Evolutionary conservation across 2,113 vertebrate species (phyloP), one percentile per base, ranked within the genome.

Genomic region (Scophthalmus maximus): DNA sequence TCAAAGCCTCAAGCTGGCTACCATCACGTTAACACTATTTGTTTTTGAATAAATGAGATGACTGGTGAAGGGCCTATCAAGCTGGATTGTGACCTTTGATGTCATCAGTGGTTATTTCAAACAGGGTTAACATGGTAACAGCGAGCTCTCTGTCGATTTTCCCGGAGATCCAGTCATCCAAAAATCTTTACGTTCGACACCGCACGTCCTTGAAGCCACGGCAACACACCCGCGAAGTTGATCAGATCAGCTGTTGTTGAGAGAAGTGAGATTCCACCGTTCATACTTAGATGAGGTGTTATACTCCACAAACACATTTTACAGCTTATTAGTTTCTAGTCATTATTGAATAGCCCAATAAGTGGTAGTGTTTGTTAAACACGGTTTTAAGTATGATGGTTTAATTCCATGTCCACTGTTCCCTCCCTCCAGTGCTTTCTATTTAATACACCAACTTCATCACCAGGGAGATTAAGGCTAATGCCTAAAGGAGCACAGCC

Each of bases 391-490:
- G 68, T 76, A 36, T 77, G 47, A 83, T 83, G 63, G 61, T 84
- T 89, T 83, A 80, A 86, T 82, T 88, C 81, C 73, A 57, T 82
- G 82, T 89, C 89, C 88, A 89, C 80, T 83, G 56, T 56, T 46
- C 64, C 65, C 79, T 77, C 73, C 79, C 78, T 60, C 64, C 50
- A 22, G 63, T 78, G 75, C 76, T 76, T 86, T 79, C 81, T 68
- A 84, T 85, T 88, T 87, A 89, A 87, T 83, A 82, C 82, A 88
- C 80, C 76, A 86, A 86, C 88, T 92, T 91, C 82, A 91, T 91
- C 88, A 88, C 84, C 64, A 82, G 85, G 82, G 86, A 91, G 90
- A 94, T 94, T 93, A 92, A 87, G 82, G 72, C 87, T 91, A 92
- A 92, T 89, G 88, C 92, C 85, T 88, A 92, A 89, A 93, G 84